phyloP scores from a whole-genome alignment of 2,113 vertebrate genomes.

The Aegypius monachus region DNA sequence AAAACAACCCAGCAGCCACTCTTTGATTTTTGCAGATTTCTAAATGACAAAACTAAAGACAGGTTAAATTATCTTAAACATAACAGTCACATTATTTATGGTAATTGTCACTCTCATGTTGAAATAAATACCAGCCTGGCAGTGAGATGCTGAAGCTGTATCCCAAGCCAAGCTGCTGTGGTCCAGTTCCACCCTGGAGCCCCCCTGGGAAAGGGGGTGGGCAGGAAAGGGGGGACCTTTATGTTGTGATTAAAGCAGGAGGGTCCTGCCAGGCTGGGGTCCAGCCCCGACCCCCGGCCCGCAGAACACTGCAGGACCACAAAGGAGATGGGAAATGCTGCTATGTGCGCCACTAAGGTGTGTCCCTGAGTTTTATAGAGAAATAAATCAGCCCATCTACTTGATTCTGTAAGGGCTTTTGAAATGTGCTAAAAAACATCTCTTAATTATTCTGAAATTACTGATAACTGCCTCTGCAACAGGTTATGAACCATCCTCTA shows the following conservation, averaged over 20 bases:
- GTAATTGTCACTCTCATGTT: not conserved
- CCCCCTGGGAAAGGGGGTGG: not conserved
- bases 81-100: not conserved
- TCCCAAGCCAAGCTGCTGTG: not conserved
- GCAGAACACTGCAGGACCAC: not conserved
- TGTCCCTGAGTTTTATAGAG: not conserved
- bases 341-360: rapidly evolving
- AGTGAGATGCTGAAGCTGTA: not conserved
- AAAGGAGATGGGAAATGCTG: not conserved
- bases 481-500: slow-evolving; percentile 36
- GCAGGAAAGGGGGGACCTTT: not conserved
- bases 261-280: not conserved
- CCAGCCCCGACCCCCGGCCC: not conserved
- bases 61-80: not conserved
- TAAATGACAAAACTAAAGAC: not conserved
- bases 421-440: not conserved
- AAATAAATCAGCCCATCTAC: not conserved
- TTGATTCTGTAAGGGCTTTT: not conserved
- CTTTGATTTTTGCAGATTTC: not conserved
- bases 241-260: not conserved
- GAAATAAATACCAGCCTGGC: not conserved
- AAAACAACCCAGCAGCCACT: not conserved
- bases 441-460: slow-evolving; percentile 32
- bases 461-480: slow-evolving; percentile 25
- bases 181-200: not conserved